Percentiles rank a stretch among this genome's conserved stretches.
Evolutionary conservation across 53 echinoderm and acorn worm genomes (phyloP).

Genomic region (Antedon mediterranea): DNA sequence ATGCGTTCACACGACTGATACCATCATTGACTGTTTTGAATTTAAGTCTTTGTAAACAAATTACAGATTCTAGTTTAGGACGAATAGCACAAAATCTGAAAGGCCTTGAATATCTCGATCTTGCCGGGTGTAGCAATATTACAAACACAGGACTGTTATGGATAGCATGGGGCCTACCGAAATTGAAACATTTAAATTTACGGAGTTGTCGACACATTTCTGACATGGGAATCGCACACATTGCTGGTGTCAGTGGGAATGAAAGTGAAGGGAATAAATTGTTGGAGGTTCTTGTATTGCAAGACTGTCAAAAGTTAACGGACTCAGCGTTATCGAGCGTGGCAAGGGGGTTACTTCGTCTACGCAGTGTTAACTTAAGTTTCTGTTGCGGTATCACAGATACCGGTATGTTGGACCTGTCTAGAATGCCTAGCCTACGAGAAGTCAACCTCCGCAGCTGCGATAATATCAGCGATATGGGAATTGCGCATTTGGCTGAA

Average conservation of each 20-base stretch:
- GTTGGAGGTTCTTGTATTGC: slow-evolving; percentile 69
- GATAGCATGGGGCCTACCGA: slow-evolving; percentile 72
- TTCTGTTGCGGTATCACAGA: slow-evolving; percentile 92
- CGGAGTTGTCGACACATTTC: slow-evolving; percentile 85
- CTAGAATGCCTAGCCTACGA: slow-evolving; percentile 80
- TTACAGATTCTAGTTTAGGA: slow-evolving; percentile 86
- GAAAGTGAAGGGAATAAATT: slow-evolving; percentile 49
- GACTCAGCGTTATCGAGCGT: slow-evolving; percentile 75
- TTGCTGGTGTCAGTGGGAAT: slow-evolving; percentile 49
- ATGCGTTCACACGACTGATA: slow-evolving; percentile 82
- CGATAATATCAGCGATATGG: slow-evolving; percentile 96
- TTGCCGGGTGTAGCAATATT: slow-evolving; percentile 94
- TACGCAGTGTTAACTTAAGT: slow-evolving; percentile 57
- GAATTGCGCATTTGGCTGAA: slow-evolving; percentile 92
- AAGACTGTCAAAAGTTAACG: slow-evolving; percentile 92
- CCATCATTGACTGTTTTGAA: slow-evolving; percentile 90
- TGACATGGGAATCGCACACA: slow-evolving; percentile 71
- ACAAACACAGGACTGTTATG: slow-evolving; percentile 82
- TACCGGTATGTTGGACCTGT: slow-evolving; percentile 88
- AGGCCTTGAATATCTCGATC: slow-evolving; percentile 67
- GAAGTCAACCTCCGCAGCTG: slow-evolving; percentile 94
- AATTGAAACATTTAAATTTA: slow-evolving; percentile 77
- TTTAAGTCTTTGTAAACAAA: slow-evolving; percentile 97
- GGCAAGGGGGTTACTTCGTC: slow-evolving; percentile 70
- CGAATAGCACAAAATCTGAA: slow-evolving; percentile 85